Percentiles rank a stretch among this genome's conserved stretches.
These are phyloP conservation scores for Paramormyrops hopkinsi DNA, from an alignment of 2,797 vertebrate genomes.

Conservation along the genomic window DNA sequence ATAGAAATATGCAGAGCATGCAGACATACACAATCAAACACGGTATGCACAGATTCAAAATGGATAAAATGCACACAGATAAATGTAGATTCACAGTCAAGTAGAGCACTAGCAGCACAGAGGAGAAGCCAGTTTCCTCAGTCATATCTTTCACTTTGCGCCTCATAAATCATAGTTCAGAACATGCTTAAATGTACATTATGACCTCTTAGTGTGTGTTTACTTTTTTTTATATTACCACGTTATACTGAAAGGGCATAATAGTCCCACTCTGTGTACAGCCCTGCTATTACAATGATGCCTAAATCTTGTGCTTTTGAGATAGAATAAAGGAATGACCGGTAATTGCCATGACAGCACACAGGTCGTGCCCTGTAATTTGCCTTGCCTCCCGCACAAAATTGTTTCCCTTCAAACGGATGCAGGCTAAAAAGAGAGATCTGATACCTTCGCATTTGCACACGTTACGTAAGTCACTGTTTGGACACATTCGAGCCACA, in stretches of 20 bases:
- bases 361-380: conserved; percentile 59
- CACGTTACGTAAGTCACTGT: conserved; percentile 24
- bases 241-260: conserved; percentile 12
- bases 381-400: conserved; percentile 53
- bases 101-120: background rate
- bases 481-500: conserved; percentile 5
- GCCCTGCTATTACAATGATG: conserved; percentile 29
- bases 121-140: background rate
- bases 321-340: conserved; percentile 46
- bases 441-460: conserved; percentile 25
- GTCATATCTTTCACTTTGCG: background rate
- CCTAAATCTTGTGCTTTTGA: conserved; percentile 37
- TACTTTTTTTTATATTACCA: background rate
- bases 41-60: background rate
- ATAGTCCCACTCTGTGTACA: conserved; percentile 23
- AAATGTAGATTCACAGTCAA: background rate
- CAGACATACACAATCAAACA: background rate
- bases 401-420: conserved; percentile 52
- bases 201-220: background rate
- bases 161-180: background rate
- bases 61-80: background rate
- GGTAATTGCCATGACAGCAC: conserved; percentile 56
- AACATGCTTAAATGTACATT: background rate
- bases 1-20: background rate
- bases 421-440: conserved; percentile 33